Conservation (phyloP, 2,888 invertebrate genomes). For the Zaprionus lineosus region DNA sequence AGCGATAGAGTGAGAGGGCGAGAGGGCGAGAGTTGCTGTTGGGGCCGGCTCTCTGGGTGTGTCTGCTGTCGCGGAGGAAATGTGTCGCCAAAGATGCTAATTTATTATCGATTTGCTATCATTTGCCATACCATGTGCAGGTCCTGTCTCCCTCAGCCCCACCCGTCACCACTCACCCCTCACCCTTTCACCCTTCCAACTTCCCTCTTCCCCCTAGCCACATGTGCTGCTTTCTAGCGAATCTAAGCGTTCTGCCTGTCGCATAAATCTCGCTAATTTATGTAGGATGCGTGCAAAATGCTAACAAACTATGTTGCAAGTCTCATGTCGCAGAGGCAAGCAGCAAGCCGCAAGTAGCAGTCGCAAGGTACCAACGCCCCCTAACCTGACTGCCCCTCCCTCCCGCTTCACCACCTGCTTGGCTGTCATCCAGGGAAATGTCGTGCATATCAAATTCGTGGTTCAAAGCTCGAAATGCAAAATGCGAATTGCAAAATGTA, state of each 20-base stretch:
- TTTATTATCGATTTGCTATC: constrained; percentile 73
- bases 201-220: background rate
- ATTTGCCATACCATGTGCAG: constrained; percentile 24
- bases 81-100: constrained; percentile 71
- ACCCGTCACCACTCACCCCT: background rate
- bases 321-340: constrained; percentile 26
- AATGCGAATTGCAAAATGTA: constrained; percentile 20
- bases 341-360: constrained; percentile 21
- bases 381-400: constrained; percentile 5
- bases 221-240: constrained; percentile 49
- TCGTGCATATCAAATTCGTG: constrained; percentile 65
- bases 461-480: constrained; percentile 24
- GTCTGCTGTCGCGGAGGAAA: constrained; percentile 59
- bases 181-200: background rate
- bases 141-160: constrained; percentile 21
- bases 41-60: constrained; percentile 59
- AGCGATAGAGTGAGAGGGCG: background rate
- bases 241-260: constrained; percentile 60
- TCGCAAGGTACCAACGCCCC: constrained; percentile 20
- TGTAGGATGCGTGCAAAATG: constrained; percentile 73
- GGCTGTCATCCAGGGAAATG: constrained; percentile 35
- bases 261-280: constrained; percentile 74
- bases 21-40: background rate
- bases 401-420: background rate
- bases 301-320: constrained; percentile 63